Evolutionary conservation across 2,113 vertebrate species (phyloP).

Genomic region (Emydura subglobosa): DNA sequence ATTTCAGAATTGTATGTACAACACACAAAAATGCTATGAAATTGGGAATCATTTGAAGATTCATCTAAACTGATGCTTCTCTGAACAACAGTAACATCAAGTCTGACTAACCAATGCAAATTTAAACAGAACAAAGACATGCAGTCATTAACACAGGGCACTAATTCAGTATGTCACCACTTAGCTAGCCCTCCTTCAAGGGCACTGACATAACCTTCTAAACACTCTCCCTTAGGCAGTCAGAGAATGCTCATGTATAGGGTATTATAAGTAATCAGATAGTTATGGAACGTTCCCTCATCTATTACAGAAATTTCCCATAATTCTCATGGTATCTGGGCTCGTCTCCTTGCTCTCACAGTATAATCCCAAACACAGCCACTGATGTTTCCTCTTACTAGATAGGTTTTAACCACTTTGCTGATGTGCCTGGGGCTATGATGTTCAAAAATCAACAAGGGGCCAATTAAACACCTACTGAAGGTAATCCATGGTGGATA

Average conservation of each 20-base stretch:
- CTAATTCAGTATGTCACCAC: not conserved
- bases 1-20: not conserved
- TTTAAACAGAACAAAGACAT: not conserved
- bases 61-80: not conserved
- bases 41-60: not conserved
- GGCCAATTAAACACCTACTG: not conserved
- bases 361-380: not conserved
- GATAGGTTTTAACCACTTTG: not conserved
- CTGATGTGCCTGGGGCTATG: not conserved
- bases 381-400: not conserved
- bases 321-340: not conserved
- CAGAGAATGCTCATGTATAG: not conserved
- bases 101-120: not conserved
- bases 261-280: not conserved
- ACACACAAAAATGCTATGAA: not conserved
- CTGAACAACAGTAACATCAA: not conserved
- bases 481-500: not conserved
- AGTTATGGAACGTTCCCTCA: not conserved
- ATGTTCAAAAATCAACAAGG: fast-evolving
- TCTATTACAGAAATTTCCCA: not conserved
- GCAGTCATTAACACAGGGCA: fast-evolving
- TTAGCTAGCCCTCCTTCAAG: fast-evolving
- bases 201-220: fast-evolving
- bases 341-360: not conserved
- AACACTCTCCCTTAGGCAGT: not conserved